Percentiles rank a stretch among this genome's conserved stretches.
Evolutionary conservation across 2,113 vertebrate genomes (phyloP).

Genomic region (Xenotilapia flavipinnis): DNA sequence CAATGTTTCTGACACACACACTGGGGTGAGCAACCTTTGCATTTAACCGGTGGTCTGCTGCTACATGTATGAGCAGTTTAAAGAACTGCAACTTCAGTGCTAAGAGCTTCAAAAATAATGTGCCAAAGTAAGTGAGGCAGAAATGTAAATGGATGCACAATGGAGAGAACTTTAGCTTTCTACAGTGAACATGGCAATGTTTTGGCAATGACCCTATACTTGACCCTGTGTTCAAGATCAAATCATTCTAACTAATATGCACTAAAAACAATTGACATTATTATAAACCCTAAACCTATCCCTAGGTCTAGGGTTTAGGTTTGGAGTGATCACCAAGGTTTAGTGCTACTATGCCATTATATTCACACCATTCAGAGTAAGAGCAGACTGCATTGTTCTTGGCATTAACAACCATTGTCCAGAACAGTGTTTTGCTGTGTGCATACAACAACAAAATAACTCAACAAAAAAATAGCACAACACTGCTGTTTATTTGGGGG

Average conservation of each 20-base stretch:
- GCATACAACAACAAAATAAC: not conserved
- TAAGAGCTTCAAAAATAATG: not conserved
- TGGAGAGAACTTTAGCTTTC: not conserved
- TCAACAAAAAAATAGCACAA: not conserved
- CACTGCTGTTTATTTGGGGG: not conserved
- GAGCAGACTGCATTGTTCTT: not conserved
- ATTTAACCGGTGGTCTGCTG: not conserved
- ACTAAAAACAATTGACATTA: not conserved
- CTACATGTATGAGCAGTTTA: not conserved
- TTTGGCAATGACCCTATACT: not conserved
- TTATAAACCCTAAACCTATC: not conserved
- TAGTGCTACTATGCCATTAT: not conserved
- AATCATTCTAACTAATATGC: not conserved
- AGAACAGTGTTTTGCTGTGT: not conserved
- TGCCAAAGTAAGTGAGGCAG: not conserved
- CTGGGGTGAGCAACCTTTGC: not conserved
- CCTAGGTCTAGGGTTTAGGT: not conserved
- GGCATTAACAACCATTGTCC: not conserved
- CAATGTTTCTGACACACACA: not conserved
- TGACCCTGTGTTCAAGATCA: not conserved
- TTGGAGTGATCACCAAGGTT: not conserved
- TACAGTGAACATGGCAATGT: not conserved
- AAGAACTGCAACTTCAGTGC: not conserved
- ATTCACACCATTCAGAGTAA: not conserved
- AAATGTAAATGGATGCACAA: not conserved